Base-by-base conservation (phyloP, 1,140 invertebrate genomes). In the Nebria ingens region DNA sequence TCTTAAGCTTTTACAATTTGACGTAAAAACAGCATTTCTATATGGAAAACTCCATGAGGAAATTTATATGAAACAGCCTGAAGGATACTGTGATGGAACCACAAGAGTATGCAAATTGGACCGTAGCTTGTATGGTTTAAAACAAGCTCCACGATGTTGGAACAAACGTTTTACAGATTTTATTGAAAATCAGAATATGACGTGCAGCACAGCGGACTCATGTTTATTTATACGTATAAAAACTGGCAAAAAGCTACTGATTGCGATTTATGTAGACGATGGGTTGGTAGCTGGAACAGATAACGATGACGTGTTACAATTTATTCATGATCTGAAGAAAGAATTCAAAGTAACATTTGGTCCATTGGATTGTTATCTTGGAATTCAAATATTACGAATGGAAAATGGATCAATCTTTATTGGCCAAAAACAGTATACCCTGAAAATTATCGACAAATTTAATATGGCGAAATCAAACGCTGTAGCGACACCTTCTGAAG, bases 241-340 rank as follows among this genome's bases (percentile, higher is more conserved):
- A 42, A 12, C 6, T 12, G 34, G 6, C 4, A 53, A 34, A 34
- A 62, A 60, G 54, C 57, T 68, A 1, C 61, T 69, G 20, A 29
- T 74, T 0, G 61, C 62, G n/a, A 58, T 74, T 3, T 75, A 73
- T 66, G 71, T 75, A 13, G 73, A 76, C 61, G 73, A 76, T 63
- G 68, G 66, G 6, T 49, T 71, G 0, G 21, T 68, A 20, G 57
- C 66, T 20, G 61, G 61, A 17, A 53, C 29, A 20, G 53, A 34
- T 21, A 17, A 58, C 49, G 52, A 54, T n/a, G 59, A 56, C 29
- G 57, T 69, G 25, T 49, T 59, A 12, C 4, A 56, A n/a, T 61
- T 73, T 54, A n/a, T n/a, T n/a, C n/a, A n/a, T n/a, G n/a, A 9
- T 65, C 0, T 13, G 59, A n/a, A n/a, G n/a, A n/a, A n/a, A n/a